Evolutionary conservation across 2,888 invertebrate genomes (phyloP), one percentile per base, ranked within the genome.

Genomic region (Branchellion lobata): DNA sequence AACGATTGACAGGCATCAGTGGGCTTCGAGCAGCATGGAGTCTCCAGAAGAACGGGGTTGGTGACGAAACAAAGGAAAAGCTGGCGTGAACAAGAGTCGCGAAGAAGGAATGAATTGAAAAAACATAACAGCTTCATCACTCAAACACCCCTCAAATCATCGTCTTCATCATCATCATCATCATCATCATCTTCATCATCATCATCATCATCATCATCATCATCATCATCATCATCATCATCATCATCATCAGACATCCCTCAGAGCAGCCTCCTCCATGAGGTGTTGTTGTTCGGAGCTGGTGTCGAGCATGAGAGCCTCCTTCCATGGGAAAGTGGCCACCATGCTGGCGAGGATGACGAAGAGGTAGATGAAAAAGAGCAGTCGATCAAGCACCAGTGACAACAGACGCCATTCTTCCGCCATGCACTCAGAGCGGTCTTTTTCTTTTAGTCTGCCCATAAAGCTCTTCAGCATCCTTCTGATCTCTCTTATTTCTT

Each of bases 401-500:
- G 87, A 86, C 61, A 87, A 85, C 11, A 86, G 82, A 79, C 86
- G 84, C 87, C 87, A 87, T 80, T 87, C 86, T 79, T 84, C 81
- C 3, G 84, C 84, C 31, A 85, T 83, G 71, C 84, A 84, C 75
- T 86, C 85, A 61, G 83, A 83, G 33, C 82, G 82, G 40, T 86
- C 86, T 51, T 84, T 84, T n/a, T 85, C 84, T 1, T 82, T 82
- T 21, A 84, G 81, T 72, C 84, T 85, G 33, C 84, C 84, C 76
- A 84, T 83, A 82, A 86, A 84, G 18, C 80, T 79, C 40, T 83
- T 82, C 71, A 86, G 80, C 61, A 83, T 84, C 31, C 82, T 79
- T 78, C 84, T 83, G 61, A 87, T 86, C 71, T 86, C 86, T 61
- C 83, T 84, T 18, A 87, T 85, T 79, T 87, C 86, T 36, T 80